Evolutionary conservation across 2,797 vertebrate species (phyloP), one percentile per base, ranked within the genome.

Genomic region (Sebastes dallii): DNA sequence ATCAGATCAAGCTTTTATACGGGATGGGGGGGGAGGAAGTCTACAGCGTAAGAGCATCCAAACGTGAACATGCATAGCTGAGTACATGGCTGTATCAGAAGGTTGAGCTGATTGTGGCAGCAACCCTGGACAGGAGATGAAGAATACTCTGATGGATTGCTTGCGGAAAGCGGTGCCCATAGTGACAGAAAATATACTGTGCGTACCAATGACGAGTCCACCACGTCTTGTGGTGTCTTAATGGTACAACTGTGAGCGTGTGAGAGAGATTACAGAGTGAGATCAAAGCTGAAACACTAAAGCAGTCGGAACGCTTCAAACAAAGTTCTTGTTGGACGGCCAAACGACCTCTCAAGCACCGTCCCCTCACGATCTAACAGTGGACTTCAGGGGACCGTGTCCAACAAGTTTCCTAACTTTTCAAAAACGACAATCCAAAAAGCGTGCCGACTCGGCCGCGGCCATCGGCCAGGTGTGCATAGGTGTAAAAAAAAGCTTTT

Each of bases 31-130:
- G 18, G 27, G 76, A 29, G 60, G 66, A 59, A 18, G 39, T 73
- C 39, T 73, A 67, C 75, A 73, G 52, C 39, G 27, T 66, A 79
- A 71, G 81, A 86, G 74, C 78, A 83, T 87, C 76, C 30, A 60
- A 81, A 77, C 4, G 14, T 81, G 68, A 87, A 66, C 86, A 81
- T 85, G 88, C 84, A 89, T 85, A 86, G 74, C 83, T 79, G 66
- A 73, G 61, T 78, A 80, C 12, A 66, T 84, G 73, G 60, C 54
- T 77, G 72, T 75, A 80, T 72, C 60, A 34, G 30, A 79, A 74
- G 20, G 22, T 27, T 46, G 22, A 75, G 59, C 24, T 72, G n/a
- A 74, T 29, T 54, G 52, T 30, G 27, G 22, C 8, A 32, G 54
- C 67, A 74, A 70, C 24, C 42, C 6, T 42, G 42, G 50, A 73